phyloP scores from a whole-genome alignment of 1,140 invertebrate genomes.

The Adoxophyes honmai region DNA sequence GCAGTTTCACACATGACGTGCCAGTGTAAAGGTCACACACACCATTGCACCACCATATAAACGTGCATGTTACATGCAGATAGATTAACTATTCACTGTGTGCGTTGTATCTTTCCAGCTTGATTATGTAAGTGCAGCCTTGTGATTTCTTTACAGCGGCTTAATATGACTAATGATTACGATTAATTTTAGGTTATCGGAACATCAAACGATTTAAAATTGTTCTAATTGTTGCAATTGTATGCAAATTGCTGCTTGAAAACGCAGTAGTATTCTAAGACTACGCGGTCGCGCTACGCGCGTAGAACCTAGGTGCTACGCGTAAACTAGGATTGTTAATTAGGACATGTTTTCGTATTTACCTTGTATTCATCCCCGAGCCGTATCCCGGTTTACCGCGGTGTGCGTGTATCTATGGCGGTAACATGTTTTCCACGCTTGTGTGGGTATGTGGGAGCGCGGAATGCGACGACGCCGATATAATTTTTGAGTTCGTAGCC shows the following conservation, averaged over 20 bases:
- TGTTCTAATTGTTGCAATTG: too few species aligned
- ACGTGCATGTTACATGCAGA: conserved; percentile 5
- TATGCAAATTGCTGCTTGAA: too few species aligned
- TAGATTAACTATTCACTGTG: conserved; percentile 14
- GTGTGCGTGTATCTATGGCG: background rate
- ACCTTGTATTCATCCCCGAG: background rate
- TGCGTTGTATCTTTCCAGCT: conserved; percentile 16
- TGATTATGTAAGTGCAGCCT: conserved; percentile 17
- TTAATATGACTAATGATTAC: conserved; percentile 5
- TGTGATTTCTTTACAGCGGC: conserved; percentile 5
- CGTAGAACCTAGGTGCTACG: too few species aligned
- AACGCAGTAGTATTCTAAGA: too few species aligned
- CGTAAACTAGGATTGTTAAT: too few species aligned
- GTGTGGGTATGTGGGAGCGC: conserved; percentile 32
- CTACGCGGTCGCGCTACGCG: too few species aligned
- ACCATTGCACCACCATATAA: background rate
- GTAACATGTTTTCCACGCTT: background rate
- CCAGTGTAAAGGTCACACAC: conserved; percentile 30
- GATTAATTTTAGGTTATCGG: conserved; percentile 5
- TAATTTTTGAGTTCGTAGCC: conserved; percentile 49
- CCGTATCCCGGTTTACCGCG: background rate
- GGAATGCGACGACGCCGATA: conserved; percentile 57
- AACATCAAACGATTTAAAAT: too few species aligned
- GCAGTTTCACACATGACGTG: conserved; percentile 29
- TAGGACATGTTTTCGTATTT: too few species aligned